Evolutionary conservation across 2,888 invertebrate species (phyloP), one percentile per base, ranked within the genome.

Genomic region (Hanleya hanleyi): DNA sequence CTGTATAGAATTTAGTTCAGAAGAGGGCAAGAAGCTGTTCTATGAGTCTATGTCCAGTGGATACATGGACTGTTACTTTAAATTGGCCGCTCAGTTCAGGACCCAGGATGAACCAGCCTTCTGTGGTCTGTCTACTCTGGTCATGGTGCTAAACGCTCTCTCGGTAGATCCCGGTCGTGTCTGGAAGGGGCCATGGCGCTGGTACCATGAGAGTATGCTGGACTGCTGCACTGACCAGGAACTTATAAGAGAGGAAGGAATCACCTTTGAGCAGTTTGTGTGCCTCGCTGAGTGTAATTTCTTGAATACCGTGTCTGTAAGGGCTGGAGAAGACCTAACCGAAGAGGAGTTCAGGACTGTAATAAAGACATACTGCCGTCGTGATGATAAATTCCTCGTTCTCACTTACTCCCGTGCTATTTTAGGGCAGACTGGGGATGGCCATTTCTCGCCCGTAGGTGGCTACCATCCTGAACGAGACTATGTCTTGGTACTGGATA

Each of bases 191-290:
- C 86, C 88, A 2, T 91, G 91, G 91, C 82, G 90, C 29, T 91
- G 90, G 87, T 91, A 91, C 78, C 90, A 91, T 77, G 91, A 91
- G 78, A 82, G 87, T 38, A 91, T 91, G 91, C 81, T 91, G 26
- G 90, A 91, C 74, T 91, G 91, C 74, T 91, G 91, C 76, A 84
- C 88, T 2, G 86, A 90, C 0, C 75, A 90, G 35, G 83, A 87
- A 38, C 71, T 80, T n/a, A 82, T 89, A 0, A 79, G 81, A 35
- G 70, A 78, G 65, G 80, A 84, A 18, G 91, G 91, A 7, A 87
- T 91, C 47, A 90, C 83, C 15, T 80, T 90, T 65, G 84, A 85
- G 2, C 86, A 91, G 76, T 90, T 91, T 73, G 73, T 83, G 2
- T 91, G 90, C 71, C 79, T 91, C 22, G 91, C 91, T 2, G 79